phyloP scores from a whole-genome alignment of 2,888 invertebrate genomes.

The Pyrrhia umbra region DNA sequence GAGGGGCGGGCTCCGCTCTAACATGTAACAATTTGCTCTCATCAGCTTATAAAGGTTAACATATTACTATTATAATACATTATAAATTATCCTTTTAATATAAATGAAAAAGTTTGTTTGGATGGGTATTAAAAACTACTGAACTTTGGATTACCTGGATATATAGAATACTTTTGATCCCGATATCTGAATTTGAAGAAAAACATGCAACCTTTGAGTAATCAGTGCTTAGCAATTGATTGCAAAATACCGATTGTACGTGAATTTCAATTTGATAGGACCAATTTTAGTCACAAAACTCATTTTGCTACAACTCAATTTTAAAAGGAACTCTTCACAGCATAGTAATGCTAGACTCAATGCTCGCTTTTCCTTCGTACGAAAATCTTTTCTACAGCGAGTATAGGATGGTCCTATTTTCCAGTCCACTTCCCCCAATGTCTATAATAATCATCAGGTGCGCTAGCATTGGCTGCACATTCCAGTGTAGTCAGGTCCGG shows the following conservation, averaged over 20 bases:
- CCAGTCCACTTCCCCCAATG: not conserved
- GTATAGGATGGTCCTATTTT: not conserved
- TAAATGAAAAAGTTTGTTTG: not conserved
- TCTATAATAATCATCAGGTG: not conserved
- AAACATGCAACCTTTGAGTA: too few species aligned
- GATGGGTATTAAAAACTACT: too few species aligned
- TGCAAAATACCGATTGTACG: not conserved
- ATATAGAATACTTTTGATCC: not conserved
- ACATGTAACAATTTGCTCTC: not conserved
- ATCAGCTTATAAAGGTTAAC: not conserved
- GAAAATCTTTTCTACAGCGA: too few species aligned
- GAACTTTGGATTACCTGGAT: not conserved
- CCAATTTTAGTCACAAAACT: not conserved
- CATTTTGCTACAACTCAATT: not conserved
- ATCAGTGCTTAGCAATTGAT: not conserved
- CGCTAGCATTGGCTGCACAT: constrained; percentile 7
- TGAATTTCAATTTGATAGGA: not conserved
- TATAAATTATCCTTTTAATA: not conserved
- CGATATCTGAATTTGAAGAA: not conserved
- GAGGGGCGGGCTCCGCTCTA: constrained; percentile 23
- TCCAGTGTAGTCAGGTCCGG: constrained; percentile 46
- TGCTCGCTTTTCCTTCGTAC: not conserved
- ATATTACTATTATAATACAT: not conserved
- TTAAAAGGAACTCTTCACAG: not conserved
- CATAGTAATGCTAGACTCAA: too few species aligned